Evolutionary conservation across 2,797 vertebrate genomes (phyloP).

Genomic region (Heteromormyrus szaboi): DNA sequence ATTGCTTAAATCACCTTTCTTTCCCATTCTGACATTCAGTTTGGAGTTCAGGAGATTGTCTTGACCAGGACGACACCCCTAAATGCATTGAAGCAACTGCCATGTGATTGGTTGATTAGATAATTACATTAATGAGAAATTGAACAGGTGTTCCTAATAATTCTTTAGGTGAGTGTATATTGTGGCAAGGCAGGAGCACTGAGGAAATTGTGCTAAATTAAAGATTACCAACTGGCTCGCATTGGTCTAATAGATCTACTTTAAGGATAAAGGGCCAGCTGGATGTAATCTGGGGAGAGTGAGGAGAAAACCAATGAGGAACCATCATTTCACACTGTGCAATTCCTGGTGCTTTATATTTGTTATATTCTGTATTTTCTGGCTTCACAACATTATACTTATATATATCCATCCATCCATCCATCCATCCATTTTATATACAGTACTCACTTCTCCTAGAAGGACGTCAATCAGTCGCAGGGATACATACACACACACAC

Average conservation of each 20-base stretch:
- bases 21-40: too few relatives aligned
- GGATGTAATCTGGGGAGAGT: background rate
- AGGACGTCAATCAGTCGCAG: background rate
- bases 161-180: too few relatives aligned
- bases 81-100: too few relatives aligned
- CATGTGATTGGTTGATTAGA: too few relatives aligned
- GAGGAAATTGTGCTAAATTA: background rate
- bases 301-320: background rate
- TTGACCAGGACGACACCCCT: too few relatives aligned
- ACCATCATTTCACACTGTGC: background rate
- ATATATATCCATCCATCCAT: background rate
- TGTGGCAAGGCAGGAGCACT: background rate
- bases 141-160: too few relatives aligned
- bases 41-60: too few relatives aligned
- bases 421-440: background rate
- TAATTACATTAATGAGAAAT: too few relatives aligned
- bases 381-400: background rate
- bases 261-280: background rate
- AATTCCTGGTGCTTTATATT: background rate
- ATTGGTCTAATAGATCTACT: background rate
- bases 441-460: background rate
- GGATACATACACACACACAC: background rate
- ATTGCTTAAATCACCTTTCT: too few relatives aligned
- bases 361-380: background rate
- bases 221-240: background rate